Conservation (phyloP, 2,113 vertebrate species). For the Cavia porcellus region DNA sequence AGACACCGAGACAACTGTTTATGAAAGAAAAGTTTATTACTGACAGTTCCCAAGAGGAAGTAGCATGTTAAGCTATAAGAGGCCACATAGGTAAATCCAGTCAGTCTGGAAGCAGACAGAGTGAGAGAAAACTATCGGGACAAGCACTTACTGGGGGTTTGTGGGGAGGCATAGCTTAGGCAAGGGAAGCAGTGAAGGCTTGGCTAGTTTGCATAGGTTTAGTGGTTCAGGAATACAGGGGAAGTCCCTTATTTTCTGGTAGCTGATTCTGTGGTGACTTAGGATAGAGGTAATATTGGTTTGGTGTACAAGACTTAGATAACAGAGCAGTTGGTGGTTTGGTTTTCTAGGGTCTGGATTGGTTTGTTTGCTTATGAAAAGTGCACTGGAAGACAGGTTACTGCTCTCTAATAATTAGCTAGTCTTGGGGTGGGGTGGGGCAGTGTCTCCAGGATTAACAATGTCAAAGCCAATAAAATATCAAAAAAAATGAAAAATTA, state of each 20-base stretch:
- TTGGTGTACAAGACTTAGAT: not conserved
- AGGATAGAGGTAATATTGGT: not conserved
- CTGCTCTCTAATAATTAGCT: not conserved
- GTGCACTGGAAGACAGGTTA: not conserved
- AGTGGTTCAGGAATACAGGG: not conserved
- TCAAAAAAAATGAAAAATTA: not conserved
- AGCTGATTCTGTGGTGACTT: not conserved
- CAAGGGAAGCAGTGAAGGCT: not conserved
- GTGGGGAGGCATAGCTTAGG: not conserved
- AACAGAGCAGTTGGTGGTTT: not conserved
- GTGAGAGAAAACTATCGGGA: not conserved
- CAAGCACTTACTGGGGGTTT: not conserved
- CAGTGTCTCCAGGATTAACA: not conserved
- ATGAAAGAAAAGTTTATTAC: not conserved
- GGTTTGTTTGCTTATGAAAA: constrained; percentile 54
- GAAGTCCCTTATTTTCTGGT: not conserved
- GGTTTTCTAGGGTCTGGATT: not conserved
- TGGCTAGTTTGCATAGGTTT: not conserved
- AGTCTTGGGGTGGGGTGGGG: not conserved
- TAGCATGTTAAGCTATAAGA: not conserved
- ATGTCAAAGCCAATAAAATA: not conserved
- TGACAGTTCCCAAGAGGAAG: not conserved
- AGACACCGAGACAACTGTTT: not conserved
- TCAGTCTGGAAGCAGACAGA: not conserved
- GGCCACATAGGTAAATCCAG: not conserved